These are phyloP conservation scores for Rhabditoides inermis DNA, from an alignment of 2,888 invertebrate genomes.

Conservation along the genomic window DNA sequence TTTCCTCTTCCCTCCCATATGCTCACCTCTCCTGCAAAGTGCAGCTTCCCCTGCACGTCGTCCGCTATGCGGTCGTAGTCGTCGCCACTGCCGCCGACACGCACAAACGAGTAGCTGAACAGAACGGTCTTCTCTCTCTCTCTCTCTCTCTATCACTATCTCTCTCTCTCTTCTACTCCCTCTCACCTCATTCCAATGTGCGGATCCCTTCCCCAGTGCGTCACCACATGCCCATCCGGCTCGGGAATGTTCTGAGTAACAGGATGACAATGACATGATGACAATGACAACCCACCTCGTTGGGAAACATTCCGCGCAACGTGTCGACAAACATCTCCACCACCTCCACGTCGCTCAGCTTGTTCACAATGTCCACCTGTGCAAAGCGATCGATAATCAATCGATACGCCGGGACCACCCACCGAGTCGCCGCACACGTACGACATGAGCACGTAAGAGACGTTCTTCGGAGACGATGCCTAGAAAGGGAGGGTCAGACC, in stretches of 20 bases:
- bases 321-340: slow-evolving; percentile 52
- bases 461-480: slow-evolving; percentile 9
- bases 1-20: no score
- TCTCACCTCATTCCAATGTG: slow-evolving; percentile 54
- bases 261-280: no score
- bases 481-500: no score
- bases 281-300: slow-evolving; percentile 53
- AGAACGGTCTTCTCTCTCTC: no score
- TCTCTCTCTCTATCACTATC: no score
- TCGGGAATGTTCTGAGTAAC: slow-evolving; percentile 54
- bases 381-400: no score
- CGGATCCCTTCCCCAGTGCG: slow-evolving; percentile 54
- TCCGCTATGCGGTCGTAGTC: slow-evolving; percentile 54
- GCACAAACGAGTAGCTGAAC: slow-evolving; percentile 56
- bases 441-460: slow-evolving; percentile 52
- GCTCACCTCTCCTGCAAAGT: slow-evolving; percentile 57
- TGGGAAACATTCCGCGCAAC: slow-evolving; percentile 54
- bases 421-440: slow-evolving; percentile 55
- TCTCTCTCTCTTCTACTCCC: no score
- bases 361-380: slow-evolving; percentile 52
- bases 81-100: slow-evolving; percentile 52
- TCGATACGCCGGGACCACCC: no score
- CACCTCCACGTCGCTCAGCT: slow-evolving; percentile 53
- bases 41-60: slow-evolving; percentile 53
- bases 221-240: slow-evolving; percentile 54